Conservation (phyloP, 2,888 invertebrate species). For the Caenorhabditis doughertyi region DNA sequence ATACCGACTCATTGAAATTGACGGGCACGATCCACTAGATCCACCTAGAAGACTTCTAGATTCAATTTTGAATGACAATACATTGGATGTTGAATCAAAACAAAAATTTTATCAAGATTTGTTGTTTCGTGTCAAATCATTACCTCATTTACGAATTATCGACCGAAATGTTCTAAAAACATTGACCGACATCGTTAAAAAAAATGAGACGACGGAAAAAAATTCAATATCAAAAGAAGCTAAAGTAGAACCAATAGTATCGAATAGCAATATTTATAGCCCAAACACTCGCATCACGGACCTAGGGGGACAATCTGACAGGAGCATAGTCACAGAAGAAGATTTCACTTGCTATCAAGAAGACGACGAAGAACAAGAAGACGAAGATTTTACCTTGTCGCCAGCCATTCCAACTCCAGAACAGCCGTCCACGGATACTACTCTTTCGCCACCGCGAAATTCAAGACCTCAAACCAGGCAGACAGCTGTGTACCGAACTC, state of each 20-base stretch:
- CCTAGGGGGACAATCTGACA: neutral
- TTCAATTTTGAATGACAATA: neutral
- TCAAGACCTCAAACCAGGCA: too few species aligned
- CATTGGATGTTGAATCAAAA: neutral
- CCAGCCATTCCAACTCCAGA: neutral
- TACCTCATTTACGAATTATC: neutral
- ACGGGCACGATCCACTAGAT: neutral
- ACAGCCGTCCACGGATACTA: neutral
- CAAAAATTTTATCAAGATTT: too few species aligned
- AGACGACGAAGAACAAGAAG: too few species aligned
- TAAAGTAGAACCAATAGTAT: neutral
- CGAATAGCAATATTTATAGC: too few species aligned
- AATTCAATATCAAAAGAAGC: neutral
- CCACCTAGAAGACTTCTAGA: neutral
- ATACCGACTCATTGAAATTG: constrained; percentile 10
- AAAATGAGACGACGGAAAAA: neutral
- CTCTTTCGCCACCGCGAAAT: neutral
- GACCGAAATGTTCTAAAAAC: neutral
- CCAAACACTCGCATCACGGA: too few species aligned
- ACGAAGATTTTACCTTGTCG: too few species aligned
- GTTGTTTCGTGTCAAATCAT: neutral
- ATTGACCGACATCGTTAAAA: neutral
- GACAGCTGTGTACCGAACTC: too few species aligned
- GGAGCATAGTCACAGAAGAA: neutral
- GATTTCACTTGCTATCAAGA: neutral